Base-by-base conservation (phyloP, 2,797 vertebrate genomes). In the Triplophysa yarkandensis region DNA sequence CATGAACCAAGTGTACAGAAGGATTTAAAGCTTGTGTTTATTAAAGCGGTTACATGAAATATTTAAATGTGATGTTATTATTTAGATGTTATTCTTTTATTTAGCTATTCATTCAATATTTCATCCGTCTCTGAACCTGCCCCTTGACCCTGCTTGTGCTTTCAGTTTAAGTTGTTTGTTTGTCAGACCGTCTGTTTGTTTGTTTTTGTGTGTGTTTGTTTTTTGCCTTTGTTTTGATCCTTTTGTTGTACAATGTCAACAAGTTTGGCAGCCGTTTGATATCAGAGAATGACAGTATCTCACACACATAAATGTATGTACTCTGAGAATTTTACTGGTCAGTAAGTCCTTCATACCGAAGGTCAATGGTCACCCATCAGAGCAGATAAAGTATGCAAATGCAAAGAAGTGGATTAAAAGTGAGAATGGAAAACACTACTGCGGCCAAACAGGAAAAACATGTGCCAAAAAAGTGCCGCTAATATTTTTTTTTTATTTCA, bases 161-260 rank as follows among this genome's bases (percentile, higher is more conserved):
- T 41, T 64, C 43, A 2, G 54, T 7, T 60, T 60, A 63, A 60
- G 10, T 28, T 54, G 30, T 71, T 71, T 71, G 32, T 71, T 71
- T 25, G 34, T 72, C 34, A 41, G 34, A 52, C 60, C 16, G 34
- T 64, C 48, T 21, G 55, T 9, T n/a, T n/a, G n/a, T n/a, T n/a
- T n/a, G 25, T 43, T 17, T 65, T 17, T 32, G 27, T 4, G 6
- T 4, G 19, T 57, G 5, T 48, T 28, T 52, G 52, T 16, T 70
- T 50, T 65, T 44, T 66, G 50, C 27, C 27, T 57, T 57, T 74
- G 71, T 66, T 74, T 58, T 74, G 61, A 50, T 72, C n/a, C 70
- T 57, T 19, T 67, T 74, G 28, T 65, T 14, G 48, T 43, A 27
- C 48, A 0, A 3, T 65, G 36, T 44, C 55, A 74, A 65, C 48